Evolutionary conservation across 1,140 invertebrate species (phyloP).

Genomic region (Brachionus rubens): DNA sequence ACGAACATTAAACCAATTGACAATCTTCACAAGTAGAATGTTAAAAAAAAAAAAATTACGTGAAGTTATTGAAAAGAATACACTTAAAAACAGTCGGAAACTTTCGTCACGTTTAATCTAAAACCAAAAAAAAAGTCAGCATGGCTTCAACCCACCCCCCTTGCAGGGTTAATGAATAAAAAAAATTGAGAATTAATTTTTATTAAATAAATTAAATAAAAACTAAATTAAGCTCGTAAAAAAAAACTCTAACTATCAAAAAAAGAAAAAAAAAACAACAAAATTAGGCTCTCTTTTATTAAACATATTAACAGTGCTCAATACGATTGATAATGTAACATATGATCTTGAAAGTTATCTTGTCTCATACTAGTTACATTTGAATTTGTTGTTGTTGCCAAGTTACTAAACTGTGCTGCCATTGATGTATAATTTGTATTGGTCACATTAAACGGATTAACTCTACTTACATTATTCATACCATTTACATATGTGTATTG

Average conservation of each 20-base stretch:
- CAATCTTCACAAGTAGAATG: no score
- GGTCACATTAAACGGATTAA: background rate
- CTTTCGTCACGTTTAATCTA: no score
- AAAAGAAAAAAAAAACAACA: background rate
- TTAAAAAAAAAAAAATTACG: no score
- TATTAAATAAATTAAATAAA: background rate
- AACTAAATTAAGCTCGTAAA: background rate
- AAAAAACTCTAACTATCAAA: background rate
- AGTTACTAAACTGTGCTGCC: background rate
- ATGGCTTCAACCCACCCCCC: no score
- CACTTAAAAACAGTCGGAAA: no score
- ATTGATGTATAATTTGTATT: background rate
- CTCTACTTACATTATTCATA: background rate
- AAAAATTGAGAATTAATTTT: no score
- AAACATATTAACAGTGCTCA: background rate
- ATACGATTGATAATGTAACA: conserved; percentile 19
- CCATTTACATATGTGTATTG: background rate
- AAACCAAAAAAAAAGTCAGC: no score
- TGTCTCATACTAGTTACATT: background rate
- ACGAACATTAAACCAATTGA: no score
- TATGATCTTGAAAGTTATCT: conserved; percentile 22
- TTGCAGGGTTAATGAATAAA: no score
- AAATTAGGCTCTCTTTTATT: conserved; percentile 35
- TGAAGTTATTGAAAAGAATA: no score
- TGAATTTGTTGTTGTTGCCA: background rate